Evolutionary conservation across 1,140 invertebrate species (phyloP), one percentile per base, ranked within the genome.

Genomic region (Vollenhovia emeryi): DNA sequence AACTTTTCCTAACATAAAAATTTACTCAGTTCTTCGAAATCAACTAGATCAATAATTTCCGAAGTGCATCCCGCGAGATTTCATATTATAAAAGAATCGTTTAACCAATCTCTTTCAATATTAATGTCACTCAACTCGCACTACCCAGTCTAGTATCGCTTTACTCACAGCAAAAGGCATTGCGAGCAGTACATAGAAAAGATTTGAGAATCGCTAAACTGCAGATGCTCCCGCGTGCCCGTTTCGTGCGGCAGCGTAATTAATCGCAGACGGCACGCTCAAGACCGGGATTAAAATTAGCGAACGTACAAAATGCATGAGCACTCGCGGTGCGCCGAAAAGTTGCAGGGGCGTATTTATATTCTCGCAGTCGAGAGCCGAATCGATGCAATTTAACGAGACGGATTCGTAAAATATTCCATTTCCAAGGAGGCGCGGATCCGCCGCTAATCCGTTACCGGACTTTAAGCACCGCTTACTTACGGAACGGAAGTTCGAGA

Each of bases 391-490:
- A 74, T 50, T 86, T 89, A 86, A 89, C 87, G 62, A 89, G 84
- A 15, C 59, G 80, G 48, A 79, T 75, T 89, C 66, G 62, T 87
- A 80, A 89, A 85, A 85, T 79, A 87, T 89, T 89, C 85, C 52
- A 82, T 89, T 85, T 84, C n/a, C 85, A 75, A 89, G 59, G 74
- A 59, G 50, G 18, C 33, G 15, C 9, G 5, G 15, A 18, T 2
- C 9, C 33, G 64, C 6, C 8, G 76, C 15, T 76, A 76, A 84
- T 45, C 50, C 69, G 80, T 80, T 68, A 59, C 27, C 57, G 30
- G 33, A 45, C 57, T 64, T 74, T 71, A 78, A 86, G 79, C 36
- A 30, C 45, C 52, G 57, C 71, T 87, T 89, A 79, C 85, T 89
- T 86, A 52, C 66, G 55, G 64, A 89, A 89, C 66, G 55, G 64